Base-by-base conservation (phyloP, 2,113 vertebrate species). In the Anseranas semipalmata region DNA sequence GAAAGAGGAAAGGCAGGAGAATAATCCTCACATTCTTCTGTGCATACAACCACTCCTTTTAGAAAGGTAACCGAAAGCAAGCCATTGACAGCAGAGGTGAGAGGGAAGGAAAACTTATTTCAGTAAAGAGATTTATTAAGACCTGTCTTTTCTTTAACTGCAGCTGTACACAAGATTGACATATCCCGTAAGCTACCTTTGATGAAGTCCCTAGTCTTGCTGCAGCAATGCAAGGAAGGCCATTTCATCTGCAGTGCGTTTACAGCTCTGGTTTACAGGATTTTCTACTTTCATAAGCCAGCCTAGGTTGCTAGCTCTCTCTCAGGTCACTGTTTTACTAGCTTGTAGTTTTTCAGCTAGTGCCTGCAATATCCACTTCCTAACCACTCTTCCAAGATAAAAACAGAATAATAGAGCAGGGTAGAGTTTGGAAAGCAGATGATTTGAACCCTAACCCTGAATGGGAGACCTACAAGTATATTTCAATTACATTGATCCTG, bases 91-190 rank as follows among this genome's bases (percentile, higher is more conserved):
- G 65, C 76, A 93, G 79, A 96, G 90, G 90, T 85, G 91, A 94
- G 73, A 52, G 24, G 33, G 43, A 89, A 82, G 73, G 56, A 75
- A 93, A 89, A 27, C 48, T 84, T 95, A 93, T 87, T 95, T 96
- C 83, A 92, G 17, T 45, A 20, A 56, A 68, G 24, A 93, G 75
- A 95, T 95, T 96, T 95, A 95, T 96, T 89, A 77, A 81, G 63
- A 12, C 50, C 46, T 88, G 79, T 93, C 92, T 85, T 91, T 93
- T 73, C 86, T 96, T 96, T 94, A 97, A 91, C 92, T 94, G 77
- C 90, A 85, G 58, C 80, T 89, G 84, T 92, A 94, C 95, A 91
- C 56, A 94, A 92, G 85, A 94, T 87, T 94, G 89, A 95, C 90
- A 76, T 78, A 43, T 90, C 73, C 90, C 58, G 82, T 94, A 84